Evolutionary conservation across 2,113 vertebrate species (phyloP).

Genomic region (Mystacornis crossleyi): DNA sequence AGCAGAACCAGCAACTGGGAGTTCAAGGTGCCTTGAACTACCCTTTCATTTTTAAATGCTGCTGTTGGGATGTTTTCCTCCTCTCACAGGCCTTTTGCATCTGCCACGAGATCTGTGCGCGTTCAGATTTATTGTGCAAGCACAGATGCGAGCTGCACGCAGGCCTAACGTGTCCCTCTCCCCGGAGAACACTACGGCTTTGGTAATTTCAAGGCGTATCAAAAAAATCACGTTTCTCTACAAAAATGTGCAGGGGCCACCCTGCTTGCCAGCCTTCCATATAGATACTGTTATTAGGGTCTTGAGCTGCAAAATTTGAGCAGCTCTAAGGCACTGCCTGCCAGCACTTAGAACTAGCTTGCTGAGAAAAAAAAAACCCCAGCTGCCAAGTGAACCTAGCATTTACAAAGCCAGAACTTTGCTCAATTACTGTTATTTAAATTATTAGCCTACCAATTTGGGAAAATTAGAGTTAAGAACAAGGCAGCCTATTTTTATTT

Average conservation of each 20-base stretch:
- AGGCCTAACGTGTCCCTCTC: neutral
- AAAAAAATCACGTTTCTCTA: neutral
- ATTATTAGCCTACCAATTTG: constrained; percentile 44
- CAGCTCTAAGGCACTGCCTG: neutral
- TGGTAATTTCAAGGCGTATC: neutral
- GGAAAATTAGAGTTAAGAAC: constrained; percentile 36
- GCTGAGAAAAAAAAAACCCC: neutral
- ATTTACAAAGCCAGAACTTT: constrained; percentile 46
- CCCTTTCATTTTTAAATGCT: neutral
- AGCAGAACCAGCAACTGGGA: neutral
- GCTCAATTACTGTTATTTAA: constrained; percentile 61
- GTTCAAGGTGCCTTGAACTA: neutral
- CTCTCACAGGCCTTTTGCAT: neutral
- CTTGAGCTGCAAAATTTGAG: neutral
- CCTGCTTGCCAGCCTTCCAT: neutral
- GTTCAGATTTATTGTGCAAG: neutral
- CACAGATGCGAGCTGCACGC: neutral
- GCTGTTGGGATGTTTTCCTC: neutral
- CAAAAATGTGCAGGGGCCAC: neutral
- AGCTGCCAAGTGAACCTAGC: constrained; percentile 33
- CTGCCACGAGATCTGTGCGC: neutral
- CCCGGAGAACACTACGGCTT: neutral
- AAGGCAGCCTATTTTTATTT: constrained; percentile 43
- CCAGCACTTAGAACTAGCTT: constrained; percentile 1
- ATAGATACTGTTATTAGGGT: constrained; percentile 33